Percentiles rank a stretch among this genome's conserved stretches.
These are phyloP conservation scores for Leptoteleia sp. DNA, from an alignment of 1,140 invertebrate genomes.

Conservation along the genomic window DNA sequence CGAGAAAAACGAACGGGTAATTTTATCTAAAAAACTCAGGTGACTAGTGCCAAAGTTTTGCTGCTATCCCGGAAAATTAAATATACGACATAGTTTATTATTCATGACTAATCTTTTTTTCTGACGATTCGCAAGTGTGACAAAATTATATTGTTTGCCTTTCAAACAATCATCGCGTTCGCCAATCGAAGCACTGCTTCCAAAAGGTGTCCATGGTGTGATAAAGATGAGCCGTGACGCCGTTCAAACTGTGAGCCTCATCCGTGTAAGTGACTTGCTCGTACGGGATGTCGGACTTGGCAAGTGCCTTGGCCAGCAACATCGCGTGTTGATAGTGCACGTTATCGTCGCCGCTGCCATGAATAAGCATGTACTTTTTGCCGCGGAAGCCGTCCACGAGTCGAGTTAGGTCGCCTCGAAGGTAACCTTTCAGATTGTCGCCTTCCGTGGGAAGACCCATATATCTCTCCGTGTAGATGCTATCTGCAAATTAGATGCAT, in stretches of 20 bases:
- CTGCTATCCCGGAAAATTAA: no score
- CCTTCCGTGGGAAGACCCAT: conserved; percentile 83
- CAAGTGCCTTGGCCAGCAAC: conserved; percentile 84
- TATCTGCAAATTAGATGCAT: conserved; percentile 79
- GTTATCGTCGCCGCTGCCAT: conserved; percentile 85
- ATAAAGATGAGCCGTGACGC: conserved; percentile 83
- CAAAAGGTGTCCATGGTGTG: conserved; percentile 85
- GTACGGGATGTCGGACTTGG: conserved; percentile 83
- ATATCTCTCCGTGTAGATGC: conserved; percentile 86
- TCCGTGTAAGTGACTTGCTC: conserved; percentile 85
- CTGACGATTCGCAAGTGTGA: no score
- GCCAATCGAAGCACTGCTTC: conserved; percentile 78
- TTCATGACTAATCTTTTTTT: no score
- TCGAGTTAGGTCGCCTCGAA: conserved; percentile 80
- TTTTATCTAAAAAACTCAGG: no score
- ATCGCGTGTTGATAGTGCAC: conserved; percentile 87
- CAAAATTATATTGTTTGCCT: no score
- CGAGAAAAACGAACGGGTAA: no score
- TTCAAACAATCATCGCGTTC: no score
- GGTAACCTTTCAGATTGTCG: conserved; percentile 83
- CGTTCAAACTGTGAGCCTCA: conserved; percentile 82
- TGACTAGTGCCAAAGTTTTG: no score
- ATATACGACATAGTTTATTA: no score
- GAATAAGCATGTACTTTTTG: conserved; percentile 84
- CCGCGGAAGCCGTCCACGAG: conserved; percentile 81